Evolutionary conservation across 2,797 vertebrate species (phyloP), one percentile per base, ranked within the genome.

Genomic region (Nannoperca obscura): DNA sequence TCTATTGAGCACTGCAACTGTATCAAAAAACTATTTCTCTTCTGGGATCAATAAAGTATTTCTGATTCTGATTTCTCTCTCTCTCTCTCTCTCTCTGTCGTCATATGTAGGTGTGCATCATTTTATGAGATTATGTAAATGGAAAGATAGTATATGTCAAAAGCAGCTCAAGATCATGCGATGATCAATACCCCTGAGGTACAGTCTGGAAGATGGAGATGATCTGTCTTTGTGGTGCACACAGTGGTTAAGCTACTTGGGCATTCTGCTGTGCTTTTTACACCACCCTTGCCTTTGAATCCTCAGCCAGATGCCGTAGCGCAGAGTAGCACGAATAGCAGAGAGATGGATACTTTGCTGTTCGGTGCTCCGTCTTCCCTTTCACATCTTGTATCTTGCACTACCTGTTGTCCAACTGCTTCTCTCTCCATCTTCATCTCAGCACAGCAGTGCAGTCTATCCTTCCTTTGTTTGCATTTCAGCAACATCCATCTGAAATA

Each of bases 401-500:
- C 68, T 71, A 36, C 57, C 32, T 80, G 61, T 14, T 36, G 73
- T 85, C 83, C 50, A 53, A 64, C 79, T 82, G 47, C 40, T 46
- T 27, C 44, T 60, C 32, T 38, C 66, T 82, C 67, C 50, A 22
- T 65, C 70, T 78, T 46, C 40, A 14, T 49, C 68, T 47, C 24
- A 4, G 30, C 76, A 27, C 73, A 67, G 76, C 74, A 4, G 62
- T 24, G 63, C 67, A 8, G 67, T 70, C 27, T 14, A 8, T 65
- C 71, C 70, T 42, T 64, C 70, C 68, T 83, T 72, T 86, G 76
- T 90, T 89, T 87, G 84, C 81, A 62, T 88, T 81, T 82, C 63
- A 84, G 70, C 76, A 58, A 47, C 76, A 72, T 77, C 83, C 84
- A 78, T 61, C 72, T 92, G 65, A 94, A 94, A 89, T 93, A 93